These are phyloP conservation scores for Mirounga angustirostris DNA, from an alignment of 2,113 vertebrate genomes.

Conservation along the genomic window DNA sequence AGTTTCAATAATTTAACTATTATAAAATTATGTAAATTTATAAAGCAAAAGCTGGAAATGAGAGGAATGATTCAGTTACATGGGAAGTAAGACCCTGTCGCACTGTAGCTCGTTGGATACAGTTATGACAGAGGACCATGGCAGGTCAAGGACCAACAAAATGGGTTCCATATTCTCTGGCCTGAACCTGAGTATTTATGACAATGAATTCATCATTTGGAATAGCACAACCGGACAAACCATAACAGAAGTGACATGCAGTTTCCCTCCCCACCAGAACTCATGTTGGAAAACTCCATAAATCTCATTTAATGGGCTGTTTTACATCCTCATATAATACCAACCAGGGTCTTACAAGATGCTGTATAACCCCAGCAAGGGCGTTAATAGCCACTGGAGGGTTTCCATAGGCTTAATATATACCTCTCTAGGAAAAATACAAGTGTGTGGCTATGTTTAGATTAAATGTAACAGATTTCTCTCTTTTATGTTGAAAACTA, in stretches of 20 bases:
- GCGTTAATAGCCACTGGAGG: not conserved
- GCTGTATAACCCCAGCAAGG: not conserved
- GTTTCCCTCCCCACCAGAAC: conserved; percentile 9
- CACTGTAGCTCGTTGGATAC: not conserved
- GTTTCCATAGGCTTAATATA: not conserved
- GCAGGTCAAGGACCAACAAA: not conserved
- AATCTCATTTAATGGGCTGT: conserved; percentile 57
- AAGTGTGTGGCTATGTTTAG: not conserved
- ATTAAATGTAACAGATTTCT: not conserved
- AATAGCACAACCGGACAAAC: not conserved
- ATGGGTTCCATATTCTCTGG: not conserved
- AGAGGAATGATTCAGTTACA: not conserved
- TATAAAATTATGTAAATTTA: not conserved
- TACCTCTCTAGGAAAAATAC: not conserved
- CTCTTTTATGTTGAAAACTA: not conserved
- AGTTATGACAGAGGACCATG: not conserved
- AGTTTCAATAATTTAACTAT: not conserved
- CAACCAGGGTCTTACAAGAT: not conserved
- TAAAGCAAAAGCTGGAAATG: not conserved
- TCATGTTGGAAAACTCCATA: not conserved
- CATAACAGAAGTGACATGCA: not conserved
- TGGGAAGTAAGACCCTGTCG: not conserved
- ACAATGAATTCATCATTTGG: conserved; percentile 12
- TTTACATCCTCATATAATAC: not conserved
- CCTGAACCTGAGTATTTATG: not conserved